phyloP scores from a whole-genome alignment of 1,140 invertebrate genomes.

The Neodiprion fabricii region DNA sequence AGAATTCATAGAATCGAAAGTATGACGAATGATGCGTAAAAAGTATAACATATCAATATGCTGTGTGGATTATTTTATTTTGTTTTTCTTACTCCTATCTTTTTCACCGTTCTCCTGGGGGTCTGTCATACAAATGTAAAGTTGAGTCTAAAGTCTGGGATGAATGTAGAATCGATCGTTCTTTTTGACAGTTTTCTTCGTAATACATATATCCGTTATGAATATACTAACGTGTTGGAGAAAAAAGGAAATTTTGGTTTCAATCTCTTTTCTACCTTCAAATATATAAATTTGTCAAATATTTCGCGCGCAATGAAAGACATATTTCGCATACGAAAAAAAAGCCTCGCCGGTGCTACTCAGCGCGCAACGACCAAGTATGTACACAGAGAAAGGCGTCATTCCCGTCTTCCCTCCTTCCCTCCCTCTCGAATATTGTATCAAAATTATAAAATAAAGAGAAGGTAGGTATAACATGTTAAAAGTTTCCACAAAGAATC shows the following conservation, averaged over 20 bases:
- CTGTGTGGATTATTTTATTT: slow-evolving; percentile 31
- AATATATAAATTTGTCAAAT: too few relatives aligned
- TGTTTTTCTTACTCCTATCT: slow-evolving; percentile 17
- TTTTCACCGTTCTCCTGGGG: slow-evolving; percentile 19
- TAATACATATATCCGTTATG: slow-evolving; percentile 29
- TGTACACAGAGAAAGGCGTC: slow-evolving; percentile 8
- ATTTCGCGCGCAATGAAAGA: too few relatives aligned
- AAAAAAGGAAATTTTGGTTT: too few relatives aligned
- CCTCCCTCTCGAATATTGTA: slow-evolving; percentile 34
- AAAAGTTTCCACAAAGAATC: slow-evolving; percentile 2
- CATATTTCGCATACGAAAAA: too few relatives aligned
- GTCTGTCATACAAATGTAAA: slow-evolving; percentile 38
- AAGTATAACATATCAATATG: slow-evolving; percentile 36
- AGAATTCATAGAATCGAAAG: slow-evolving; percentile 30
- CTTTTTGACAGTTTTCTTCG: slow-evolving; percentile 22
- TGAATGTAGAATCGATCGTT: slow-evolving; percentile 22
- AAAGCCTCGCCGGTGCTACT: too few relatives aligned
- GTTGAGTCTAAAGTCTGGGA: slow-evolving; percentile 31
- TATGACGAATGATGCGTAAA: slow-evolving; percentile 43
- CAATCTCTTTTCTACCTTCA: too few relatives aligned
- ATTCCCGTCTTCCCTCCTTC: neutral
- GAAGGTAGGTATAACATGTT: slow-evolving; percentile 27
- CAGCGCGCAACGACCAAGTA: too few relatives aligned
- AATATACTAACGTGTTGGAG: too few relatives aligned
- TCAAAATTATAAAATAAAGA: slow-evolving; percentile 47